Conservation (phyloP, 2,888 invertebrate genomes). For the Standfussiana lucernea region DNA sequence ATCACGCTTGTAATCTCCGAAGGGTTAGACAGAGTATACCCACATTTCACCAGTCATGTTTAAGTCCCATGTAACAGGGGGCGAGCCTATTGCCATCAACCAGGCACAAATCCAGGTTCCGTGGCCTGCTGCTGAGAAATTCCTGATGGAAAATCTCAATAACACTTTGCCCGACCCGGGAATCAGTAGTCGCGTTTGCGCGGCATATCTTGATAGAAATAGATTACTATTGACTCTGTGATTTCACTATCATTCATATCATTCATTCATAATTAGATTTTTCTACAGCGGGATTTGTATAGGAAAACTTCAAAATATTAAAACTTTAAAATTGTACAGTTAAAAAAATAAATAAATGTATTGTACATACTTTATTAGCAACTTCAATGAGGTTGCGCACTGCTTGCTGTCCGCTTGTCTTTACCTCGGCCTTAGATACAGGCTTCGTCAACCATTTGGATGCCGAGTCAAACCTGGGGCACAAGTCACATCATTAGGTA, state of each 20-base stretch:
- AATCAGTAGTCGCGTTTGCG: too few relatives aligned
- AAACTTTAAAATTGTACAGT: neutral
- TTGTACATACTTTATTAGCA: slow-evolving; percentile 74
- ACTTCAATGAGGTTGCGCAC: slow-evolving; percentile 77
- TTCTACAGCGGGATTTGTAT: neutral
- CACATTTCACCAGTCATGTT: too few relatives aligned
- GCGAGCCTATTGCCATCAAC: too few relatives aligned
- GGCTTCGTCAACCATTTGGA: slow-evolving; percentile 81
- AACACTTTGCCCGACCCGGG: too few relatives aligned
- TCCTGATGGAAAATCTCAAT: too few relatives aligned
- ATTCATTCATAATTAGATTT: neutral
- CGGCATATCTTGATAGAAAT: neutral
- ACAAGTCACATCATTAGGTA: neutral
- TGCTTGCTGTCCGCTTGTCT: slow-evolving; percentile 77
- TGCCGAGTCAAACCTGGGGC: slow-evolving; percentile 78
- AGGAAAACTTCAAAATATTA: neutral
- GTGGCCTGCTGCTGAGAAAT: too few relatives aligned
- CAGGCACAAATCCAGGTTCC: too few relatives aligned
- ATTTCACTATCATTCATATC: neutral
- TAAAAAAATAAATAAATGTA: too few relatives aligned
- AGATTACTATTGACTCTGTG: neutral
- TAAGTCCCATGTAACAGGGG: too few relatives aligned
- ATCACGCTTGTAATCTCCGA: too few relatives aligned
- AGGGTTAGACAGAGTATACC: too few relatives aligned
- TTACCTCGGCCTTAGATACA: slow-evolving; percentile 74